A percentile compares a stretch with the other conserved stretches of the same genome.
phyloP scores from a whole-genome alignment of 2,113 vertebrate species.

The Microcebus tavaratra region DNA sequence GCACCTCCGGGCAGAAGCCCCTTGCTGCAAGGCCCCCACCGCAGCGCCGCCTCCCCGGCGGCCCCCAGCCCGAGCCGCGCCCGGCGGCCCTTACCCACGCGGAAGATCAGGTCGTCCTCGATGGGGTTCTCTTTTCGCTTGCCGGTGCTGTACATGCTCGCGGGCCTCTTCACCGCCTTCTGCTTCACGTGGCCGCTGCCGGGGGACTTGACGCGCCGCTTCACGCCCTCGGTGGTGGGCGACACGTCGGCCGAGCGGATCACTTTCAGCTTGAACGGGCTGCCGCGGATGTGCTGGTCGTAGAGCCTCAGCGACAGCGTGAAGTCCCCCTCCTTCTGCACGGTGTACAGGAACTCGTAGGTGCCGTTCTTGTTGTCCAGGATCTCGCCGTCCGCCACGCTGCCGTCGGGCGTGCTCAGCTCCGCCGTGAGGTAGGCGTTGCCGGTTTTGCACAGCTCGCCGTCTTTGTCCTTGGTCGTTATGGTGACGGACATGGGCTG shows the following conservation, averaged over 20 bases:
- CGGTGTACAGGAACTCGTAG: conserved; percentile 94
- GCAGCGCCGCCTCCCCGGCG: accelerated
- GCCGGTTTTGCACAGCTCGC: conserved; percentile 95
- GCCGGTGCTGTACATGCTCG: conserved; percentile 97
- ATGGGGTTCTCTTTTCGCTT: conserved; percentile 97
- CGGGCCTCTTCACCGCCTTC: conserved; percentile 94
- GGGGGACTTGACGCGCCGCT: conserved; percentile 94
- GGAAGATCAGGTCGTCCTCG: conserved; percentile 96
- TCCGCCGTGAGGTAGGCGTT: conserved; percentile 93
- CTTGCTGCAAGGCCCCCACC: accelerated
- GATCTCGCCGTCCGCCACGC: conserved; percentile 92
- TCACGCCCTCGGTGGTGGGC: conserved; percentile 90
- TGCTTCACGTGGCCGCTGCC: conserved; percentile 94
- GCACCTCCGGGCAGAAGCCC: background rate
- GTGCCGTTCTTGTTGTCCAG: conserved; percentile 98
- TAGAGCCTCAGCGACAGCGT: conserved; percentile 93
- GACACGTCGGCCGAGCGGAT: conserved; percentile 92
- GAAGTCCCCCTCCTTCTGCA: conserved; percentile 93
- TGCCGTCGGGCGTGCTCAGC: conserved; percentile 91
- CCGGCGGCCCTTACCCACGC: conserved; percentile 89
- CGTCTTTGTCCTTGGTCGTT: conserved; percentile 97
- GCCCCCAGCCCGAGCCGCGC: background rate
- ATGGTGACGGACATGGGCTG: conserved; percentile 94
- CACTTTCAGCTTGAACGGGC: conserved; percentile 95
- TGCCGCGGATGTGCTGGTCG: conserved; percentile 96